Conservation (phyloP, 2,113 vertebrate genomes). For the Phrynocephalus versicolor region DNA sequence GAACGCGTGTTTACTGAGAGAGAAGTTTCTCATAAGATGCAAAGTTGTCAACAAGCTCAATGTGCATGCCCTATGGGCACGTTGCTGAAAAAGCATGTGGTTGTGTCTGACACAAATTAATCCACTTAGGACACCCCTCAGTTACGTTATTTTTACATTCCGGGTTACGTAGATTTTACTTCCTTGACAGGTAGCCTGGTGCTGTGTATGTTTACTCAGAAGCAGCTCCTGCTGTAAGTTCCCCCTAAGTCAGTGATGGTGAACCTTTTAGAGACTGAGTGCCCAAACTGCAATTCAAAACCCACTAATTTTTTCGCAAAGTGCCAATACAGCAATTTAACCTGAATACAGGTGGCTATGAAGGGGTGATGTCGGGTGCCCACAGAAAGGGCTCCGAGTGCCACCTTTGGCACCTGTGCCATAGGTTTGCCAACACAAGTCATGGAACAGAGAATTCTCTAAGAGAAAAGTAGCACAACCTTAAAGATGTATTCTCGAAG, state of each 20-base stretch:
- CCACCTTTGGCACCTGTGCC: too few species aligned
- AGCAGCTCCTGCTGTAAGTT: background rate
- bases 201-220: background rate
- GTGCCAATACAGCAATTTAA: too few species aligned
- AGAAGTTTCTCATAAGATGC: conserved; percentile 53
- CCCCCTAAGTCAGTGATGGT: too few species aligned
- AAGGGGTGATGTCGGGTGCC: too few species aligned
- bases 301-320: too few species aligned
- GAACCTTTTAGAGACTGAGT: too few species aligned
- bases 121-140: conserved; percentile 21
- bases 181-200: background rate
- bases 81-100: conserved; percentile 35
- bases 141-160: background rate
- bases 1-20: conserved; percentile 67
- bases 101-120: conserved; percentile 27
- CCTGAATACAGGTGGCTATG: too few species aligned
- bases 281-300: too few species aligned
- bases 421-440: too few species aligned
- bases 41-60: conserved; percentile 64
- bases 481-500: background rate
- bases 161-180: conserved; percentile 23
- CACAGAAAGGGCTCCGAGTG: too few species aligned
- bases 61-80: conserved; percentile 55
- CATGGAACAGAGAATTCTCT: background rate
- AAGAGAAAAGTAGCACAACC: background rate